Conservation (phyloP, 2,797 vertebrate species). For the Coluber constrictor region DNA sequence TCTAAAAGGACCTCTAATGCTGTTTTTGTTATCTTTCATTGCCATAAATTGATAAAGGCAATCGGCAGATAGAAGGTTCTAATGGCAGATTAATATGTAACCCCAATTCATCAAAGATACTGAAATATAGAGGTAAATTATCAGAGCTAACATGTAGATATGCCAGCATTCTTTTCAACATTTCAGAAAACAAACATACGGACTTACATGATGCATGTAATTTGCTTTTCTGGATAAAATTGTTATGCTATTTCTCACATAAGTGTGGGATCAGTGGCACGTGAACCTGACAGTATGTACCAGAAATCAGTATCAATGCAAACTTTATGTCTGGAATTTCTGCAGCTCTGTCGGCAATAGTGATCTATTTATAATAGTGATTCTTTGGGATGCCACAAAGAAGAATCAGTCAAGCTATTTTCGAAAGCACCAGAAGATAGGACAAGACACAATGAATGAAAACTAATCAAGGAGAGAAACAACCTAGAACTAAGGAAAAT, state of each 20-base stretch:
- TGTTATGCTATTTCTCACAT: background rate
- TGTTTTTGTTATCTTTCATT: background rate
- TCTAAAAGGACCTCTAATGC: background rate
- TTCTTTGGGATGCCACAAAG: background rate
- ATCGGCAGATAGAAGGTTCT: background rate
- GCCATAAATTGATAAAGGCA: background rate
- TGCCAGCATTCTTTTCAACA: background rate
- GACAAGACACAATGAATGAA: background rate
- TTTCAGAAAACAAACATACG: background rate
- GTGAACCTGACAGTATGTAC: background rate
- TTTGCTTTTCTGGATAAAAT: background rate
- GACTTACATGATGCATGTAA: background rate
- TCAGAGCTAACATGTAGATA: background rate
- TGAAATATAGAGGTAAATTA: background rate
- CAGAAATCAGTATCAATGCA: background rate
- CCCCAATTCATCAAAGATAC: background rate
- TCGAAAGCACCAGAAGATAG: background rate
- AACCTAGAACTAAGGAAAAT: background rate
- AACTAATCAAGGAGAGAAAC: background rate
- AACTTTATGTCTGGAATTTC: background rate
- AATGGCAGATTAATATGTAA: background rate
- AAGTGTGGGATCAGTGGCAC: background rate
- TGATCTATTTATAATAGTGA: background rate
- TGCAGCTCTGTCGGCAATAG: background rate
- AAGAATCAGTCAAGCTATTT: background rate